Percentiles rank a stretch among this genome's conserved stretches.
These are phyloP conservation scores for Saturnia japonica DNA, from an alignment of 2,888 invertebrate species.

Conservation along the genomic window DNA sequence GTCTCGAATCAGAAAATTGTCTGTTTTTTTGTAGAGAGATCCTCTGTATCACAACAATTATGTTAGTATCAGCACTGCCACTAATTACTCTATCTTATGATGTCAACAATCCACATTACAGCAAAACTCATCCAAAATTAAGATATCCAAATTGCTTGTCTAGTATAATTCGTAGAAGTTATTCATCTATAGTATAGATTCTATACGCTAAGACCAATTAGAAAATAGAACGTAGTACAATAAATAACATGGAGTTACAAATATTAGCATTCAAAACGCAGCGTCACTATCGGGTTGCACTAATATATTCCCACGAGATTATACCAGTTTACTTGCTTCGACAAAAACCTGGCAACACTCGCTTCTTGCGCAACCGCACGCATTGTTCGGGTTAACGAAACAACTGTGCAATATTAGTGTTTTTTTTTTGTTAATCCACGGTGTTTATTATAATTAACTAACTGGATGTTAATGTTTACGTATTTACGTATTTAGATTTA, in stretches of 20 bases:
- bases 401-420: neutral
- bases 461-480: neutral
- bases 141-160: no score
- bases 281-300: neutral
- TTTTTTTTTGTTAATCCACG: neutral
- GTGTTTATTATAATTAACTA: neutral
- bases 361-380: slow-evolving; percentile 34
- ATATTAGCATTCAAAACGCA: slow-evolving; percentile 2
- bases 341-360: slow-evolving; percentile 18
- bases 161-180: no score
- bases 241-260: neutral
- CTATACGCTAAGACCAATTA: neutral
- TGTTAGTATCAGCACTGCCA: no score
- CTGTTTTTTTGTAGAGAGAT: no score
- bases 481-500: no score
- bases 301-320: slow-evolving; percentile 13
- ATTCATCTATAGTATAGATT: no score
- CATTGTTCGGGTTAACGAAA: slow-evolving; percentile 38
- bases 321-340: neutral
- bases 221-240: neutral
- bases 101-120: no score
- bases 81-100: no score
- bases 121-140: no score
- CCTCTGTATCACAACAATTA: no score
- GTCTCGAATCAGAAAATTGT: no score